A percentile compares a stretch with the other conserved stretches of the same genome.
phyloP scores from a whole-genome alignment of 2,113 vertebrate species.

The Collichthys lucidus region DNA sequence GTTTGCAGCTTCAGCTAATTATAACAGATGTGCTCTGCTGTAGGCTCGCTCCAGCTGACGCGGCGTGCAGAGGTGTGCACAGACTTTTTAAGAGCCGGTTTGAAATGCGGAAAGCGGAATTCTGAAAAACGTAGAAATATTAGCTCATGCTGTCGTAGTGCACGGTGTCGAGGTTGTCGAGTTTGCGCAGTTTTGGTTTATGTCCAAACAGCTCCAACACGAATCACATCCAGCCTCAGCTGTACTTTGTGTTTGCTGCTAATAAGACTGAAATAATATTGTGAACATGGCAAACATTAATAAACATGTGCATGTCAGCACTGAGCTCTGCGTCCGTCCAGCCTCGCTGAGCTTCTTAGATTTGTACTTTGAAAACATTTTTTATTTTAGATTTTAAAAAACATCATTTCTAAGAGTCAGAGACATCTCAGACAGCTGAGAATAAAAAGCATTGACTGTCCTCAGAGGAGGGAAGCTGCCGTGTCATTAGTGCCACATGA shows the following conservation, averaged over 20 bases:
- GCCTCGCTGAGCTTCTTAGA: no score
- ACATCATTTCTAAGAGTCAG: constrained; percentile 7
- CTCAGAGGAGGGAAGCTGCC: constrained; percentile 23
- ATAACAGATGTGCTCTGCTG: no score
- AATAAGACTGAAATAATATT: not conserved
- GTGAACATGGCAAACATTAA: not conserved
- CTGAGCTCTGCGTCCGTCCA: no score
- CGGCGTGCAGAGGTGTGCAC: no score
- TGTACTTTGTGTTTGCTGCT: not conserved
- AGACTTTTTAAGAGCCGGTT: no score
- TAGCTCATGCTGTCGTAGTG: no score
- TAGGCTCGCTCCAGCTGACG: no score
- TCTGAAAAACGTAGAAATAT: no score
- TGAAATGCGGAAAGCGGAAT: no score
- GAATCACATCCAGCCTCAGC: not conserved
- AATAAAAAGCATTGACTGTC: constrained; percentile 19
- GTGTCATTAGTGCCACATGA: constrained; percentile 46
- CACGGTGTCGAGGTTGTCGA: not conserved
- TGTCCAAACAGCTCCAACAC: not conserved
- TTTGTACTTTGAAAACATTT: not conserved
- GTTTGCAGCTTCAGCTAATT: no score
- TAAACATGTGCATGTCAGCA: not conserved
- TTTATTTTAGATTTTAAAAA: no score
- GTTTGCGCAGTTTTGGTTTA: not conserved
- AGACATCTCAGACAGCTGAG: not conserved